phyloP scores from a whole-genome alignment of 1,140 invertebrate species.

The Idris sp. region DNA sequence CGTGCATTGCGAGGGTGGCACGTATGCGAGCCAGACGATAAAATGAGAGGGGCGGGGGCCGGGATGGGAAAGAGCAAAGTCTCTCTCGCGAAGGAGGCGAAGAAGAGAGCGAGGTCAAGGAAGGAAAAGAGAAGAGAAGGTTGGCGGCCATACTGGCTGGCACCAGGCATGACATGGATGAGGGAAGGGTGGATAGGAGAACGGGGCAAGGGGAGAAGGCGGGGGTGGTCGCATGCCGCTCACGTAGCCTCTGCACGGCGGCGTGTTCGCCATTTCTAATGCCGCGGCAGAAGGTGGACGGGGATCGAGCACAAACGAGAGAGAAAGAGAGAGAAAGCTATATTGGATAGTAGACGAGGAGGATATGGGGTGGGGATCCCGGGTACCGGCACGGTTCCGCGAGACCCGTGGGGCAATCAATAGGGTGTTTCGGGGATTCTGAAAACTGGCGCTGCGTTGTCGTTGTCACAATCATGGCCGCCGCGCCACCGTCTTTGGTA shows the following conservation, averaged over 20 bases:
- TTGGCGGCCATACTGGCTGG: conserved; percentile 76
- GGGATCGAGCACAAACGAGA: conserved; percentile 46
- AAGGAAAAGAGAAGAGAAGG: conserved; percentile 72
- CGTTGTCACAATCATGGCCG: conserved; percentile 75
- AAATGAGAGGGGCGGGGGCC: conserved; percentile 25
- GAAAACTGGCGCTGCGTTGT: conserved; percentile 77
- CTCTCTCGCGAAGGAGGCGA: conserved; percentile 61
- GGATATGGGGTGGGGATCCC: conserved; percentile 67
- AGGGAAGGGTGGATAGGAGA: conserved; percentile 67
- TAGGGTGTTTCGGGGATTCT: conserved; percentile 82
- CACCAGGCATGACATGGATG: conserved; percentile 71
- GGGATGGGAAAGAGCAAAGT: conserved; percentile 52
- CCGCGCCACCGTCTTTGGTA: conserved; percentile 55
- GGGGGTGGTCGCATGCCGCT: conserved; percentile 80
- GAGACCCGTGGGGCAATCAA: conserved; percentile 79
- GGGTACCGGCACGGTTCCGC: conserved; percentile 73
- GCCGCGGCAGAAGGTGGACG: no score
- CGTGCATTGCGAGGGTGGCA: conserved; percentile 58
- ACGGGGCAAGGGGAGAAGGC: conserved; percentile 63
- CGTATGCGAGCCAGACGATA: conserved; percentile 52
- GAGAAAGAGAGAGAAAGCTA: conserved; percentile 52
- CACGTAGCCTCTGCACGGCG: conserved; percentile 82
- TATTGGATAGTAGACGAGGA: conserved; percentile 67
- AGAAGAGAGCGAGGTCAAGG: conserved; percentile 72
- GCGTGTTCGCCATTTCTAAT: conserved; percentile 83